A percentile compares a stretch with the other conserved stretches of the same genome.
Conservation (phyloP, 2,888 invertebrate genomes). For the Patella ulyssiponensis region DNA sequence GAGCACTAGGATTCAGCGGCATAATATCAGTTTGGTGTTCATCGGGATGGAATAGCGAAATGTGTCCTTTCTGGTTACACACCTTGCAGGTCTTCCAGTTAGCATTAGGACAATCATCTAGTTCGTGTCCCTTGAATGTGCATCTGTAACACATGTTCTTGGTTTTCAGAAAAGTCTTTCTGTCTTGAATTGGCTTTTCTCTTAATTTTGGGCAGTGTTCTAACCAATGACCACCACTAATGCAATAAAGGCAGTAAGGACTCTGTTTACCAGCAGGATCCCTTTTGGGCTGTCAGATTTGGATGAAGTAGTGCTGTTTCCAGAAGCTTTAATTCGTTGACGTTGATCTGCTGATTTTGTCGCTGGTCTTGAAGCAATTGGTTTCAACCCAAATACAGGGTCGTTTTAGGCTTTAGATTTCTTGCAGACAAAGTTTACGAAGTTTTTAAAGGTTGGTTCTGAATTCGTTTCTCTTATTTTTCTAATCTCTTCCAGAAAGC, state of each 20-base stretch:
- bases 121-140: background rate
- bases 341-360: no score
- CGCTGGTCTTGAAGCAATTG: no score
- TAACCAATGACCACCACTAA: background rate
- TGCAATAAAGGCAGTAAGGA: no score
- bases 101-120: background rate
- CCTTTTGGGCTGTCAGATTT: no score
- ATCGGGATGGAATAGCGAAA: background rate
- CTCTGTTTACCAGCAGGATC: no score
- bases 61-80: background rate
- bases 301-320: no score
- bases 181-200: slow-evolving; percentile 1
- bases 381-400: no score
- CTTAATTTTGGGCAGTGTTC: background rate
- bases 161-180: background rate
- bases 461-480: background rate
- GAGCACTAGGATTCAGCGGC: no score
- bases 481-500: background rate
- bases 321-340: no score
- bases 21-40: no score
- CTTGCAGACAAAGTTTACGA: no score
- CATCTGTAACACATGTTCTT: background rate
- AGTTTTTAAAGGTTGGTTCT: slow-evolving; percentile 1
- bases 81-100: background rate
- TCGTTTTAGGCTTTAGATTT: no score